A percentile compares a stretch with the other conserved stretches of the same genome.
phyloP scores from a whole-genome alignment of 2,797 vertebrate genomes.

The Microtus obscurus region DNA sequence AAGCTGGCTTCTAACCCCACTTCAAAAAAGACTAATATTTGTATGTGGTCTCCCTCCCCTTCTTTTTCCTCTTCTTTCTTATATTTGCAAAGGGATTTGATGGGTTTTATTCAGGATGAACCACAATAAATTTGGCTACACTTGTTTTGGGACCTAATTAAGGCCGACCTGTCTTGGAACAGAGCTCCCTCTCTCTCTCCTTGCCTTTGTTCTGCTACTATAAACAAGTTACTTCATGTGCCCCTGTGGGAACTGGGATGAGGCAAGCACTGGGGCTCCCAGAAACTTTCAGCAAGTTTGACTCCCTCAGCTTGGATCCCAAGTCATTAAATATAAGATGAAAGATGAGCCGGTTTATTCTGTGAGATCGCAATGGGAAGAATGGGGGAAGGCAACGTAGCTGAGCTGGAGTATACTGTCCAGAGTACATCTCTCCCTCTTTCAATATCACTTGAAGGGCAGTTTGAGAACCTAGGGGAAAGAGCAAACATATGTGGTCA shows the following conservation, averaged over 20 bases:
- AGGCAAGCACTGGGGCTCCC: constrained; percentile 79
- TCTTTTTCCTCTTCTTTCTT: neutral
- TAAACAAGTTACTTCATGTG: constrained; percentile 83
- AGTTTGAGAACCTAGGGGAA: neutral
- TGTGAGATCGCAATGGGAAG: neutral
- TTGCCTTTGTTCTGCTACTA: constrained; percentile 77
- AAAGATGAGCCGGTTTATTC: constrained; percentile 72
- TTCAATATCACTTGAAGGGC: neutral
- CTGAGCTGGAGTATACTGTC: neutral
- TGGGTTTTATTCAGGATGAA: constrained; percentile 53
- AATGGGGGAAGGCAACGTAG: neutral
- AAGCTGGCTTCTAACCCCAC: accelerated
- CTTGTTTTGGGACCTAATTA: constrained; percentile 79
- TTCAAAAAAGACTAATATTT: neutral
- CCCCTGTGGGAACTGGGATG: constrained; percentile 81
- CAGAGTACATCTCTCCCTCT: neutral
- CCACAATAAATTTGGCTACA: constrained; percentile 63
- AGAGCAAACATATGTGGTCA: neutral
- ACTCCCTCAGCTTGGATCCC: constrained; percentile 68
- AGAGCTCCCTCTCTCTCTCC: constrained; percentile 55
- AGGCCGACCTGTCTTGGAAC: constrained; percentile 58
- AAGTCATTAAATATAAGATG: constrained; percentile 73
- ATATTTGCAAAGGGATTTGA: neutral
- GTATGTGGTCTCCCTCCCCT: neutral
- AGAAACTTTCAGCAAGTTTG: constrained; percentile 78